Evolutionary conservation across 2,797 vertebrate genomes (phyloP).

Genomic region (Brachymystax lenok): DNA sequence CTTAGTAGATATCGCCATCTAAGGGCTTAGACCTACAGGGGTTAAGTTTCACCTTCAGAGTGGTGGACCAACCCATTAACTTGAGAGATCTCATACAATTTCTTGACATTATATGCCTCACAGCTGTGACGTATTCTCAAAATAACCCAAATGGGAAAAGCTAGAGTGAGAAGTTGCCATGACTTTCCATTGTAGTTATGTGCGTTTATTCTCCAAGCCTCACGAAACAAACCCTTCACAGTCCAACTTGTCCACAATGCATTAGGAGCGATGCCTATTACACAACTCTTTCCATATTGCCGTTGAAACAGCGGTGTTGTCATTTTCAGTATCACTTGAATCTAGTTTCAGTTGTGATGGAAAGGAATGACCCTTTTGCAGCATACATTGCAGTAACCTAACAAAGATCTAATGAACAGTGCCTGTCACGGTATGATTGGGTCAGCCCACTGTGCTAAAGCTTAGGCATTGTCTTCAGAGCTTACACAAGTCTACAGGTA

Average conservation of each 20-base stretch:
- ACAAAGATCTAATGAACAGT: too few species aligned
- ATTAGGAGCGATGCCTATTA: slow-evolving; percentile 43
- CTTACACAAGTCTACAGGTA: too few species aligned
- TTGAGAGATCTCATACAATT: neutral
- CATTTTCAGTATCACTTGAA: neutral
- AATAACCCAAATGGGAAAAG: slow-evolving; percentile 20
- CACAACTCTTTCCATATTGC: slow-evolving; percentile 60
- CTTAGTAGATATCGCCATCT: too few species aligned
- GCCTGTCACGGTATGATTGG: too few species aligned
- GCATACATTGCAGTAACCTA: neutral
- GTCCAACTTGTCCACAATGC: slow-evolving; percentile 37
- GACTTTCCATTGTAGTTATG: slow-evolving; percentile 40
- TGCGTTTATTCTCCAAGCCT: slow-evolving; percentile 1
- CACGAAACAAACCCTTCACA: slow-evolving; percentile 47
- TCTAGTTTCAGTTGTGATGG: slow-evolving; percentile 22
- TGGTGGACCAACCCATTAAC: neutral
- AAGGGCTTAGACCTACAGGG: neutral
- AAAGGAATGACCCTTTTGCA: slow-evolving; percentile 22
- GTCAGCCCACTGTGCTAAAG: too few species aligned
- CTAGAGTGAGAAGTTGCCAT: slow-evolving; percentile 21
- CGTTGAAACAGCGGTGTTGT: slow-evolving; percentile 11
- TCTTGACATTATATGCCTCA: slow-evolving; percentile 4
- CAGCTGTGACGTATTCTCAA: slow-evolving; percentile 17
- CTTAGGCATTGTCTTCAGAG: too few species aligned
- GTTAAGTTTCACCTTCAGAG: neutral